These are phyloP conservation scores for Xanthia togata DNA, from an alignment of 2,888 invertebrate species.

Conservation along the genomic window DNA sequence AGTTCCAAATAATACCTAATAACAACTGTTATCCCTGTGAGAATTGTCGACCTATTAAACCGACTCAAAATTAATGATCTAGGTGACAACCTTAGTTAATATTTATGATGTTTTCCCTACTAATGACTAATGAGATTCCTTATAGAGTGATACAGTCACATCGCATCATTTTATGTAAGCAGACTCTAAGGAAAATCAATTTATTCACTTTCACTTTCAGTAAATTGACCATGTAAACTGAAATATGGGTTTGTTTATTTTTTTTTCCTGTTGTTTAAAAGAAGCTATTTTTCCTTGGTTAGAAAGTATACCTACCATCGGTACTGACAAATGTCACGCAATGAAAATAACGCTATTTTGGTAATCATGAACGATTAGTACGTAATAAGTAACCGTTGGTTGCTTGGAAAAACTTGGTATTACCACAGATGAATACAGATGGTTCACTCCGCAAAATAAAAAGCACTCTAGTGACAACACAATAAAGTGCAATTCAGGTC, in stretches of 20 bases:
- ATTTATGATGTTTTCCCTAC: constrained; percentile 18
- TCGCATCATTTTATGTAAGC: neutral
- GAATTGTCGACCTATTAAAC: constrained; percentile 11
- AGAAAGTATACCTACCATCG: neutral
- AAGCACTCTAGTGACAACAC: too few relatives aligned
- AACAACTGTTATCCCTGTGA: neutral
- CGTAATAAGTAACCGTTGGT: neutral
- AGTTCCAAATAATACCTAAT: neutral
- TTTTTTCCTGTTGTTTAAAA: neutral
- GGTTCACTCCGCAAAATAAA: too few relatives aligned
- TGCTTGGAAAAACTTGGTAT: neutral
- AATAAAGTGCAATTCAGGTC: too few relatives aligned
- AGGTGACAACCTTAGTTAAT: constrained; percentile 26
- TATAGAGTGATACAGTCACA: neutral
- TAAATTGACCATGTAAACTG: neutral
- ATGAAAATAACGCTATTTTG: neutral
- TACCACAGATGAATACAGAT: neutral
- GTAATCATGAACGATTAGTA: neutral
- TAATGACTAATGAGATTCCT: neutral
- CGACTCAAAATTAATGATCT: constrained; percentile 33
- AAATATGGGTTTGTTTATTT: neutral
- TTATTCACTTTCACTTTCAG: neutral
- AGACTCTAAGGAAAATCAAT: neutral
- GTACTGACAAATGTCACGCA: neutral
- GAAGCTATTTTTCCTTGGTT: neutral